A percentile compares a stretch with the other conserved stretches of the same genome.
phyloP scores from a whole-genome alignment of 2,888 invertebrate species.

The Parnassius apollo region DNA sequence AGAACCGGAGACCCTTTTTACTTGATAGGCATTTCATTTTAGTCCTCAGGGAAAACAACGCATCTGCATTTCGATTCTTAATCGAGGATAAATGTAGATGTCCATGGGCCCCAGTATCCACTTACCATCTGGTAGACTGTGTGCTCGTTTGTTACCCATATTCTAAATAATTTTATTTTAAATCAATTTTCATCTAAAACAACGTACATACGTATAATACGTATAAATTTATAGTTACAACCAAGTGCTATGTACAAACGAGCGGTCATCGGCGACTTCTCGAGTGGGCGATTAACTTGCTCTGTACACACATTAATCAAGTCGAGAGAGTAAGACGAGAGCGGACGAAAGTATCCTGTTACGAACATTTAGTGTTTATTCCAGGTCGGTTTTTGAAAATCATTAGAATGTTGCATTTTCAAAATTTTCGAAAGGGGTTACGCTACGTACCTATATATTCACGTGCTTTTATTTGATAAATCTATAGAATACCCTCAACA shows the following conservation, averaged over 20 bases:
- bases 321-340: conserved; percentile 74
- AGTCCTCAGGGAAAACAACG: too few species aligned
- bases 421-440: background rate
- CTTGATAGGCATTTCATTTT: too few species aligned
- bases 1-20: too few species aligned
- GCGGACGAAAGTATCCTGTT: conserved; percentile 61
- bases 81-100: too few species aligned
- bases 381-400: conserved; percentile 8
- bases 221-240: conserved; percentile 5
- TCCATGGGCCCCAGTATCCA: too few species aligned
- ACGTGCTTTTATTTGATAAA: too few species aligned
- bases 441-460: too few species aligned
- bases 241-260: conserved; percentile 29
- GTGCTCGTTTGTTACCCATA: too few species aligned
- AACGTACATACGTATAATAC: conserved; percentile 3
- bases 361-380: conserved; percentile 35
- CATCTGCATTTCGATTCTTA: too few species aligned
- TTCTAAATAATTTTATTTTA: too few species aligned
- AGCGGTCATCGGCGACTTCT: conserved; percentile 50
- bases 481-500: too few species aligned
- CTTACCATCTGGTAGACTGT: too few species aligned
- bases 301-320: conserved; percentile 74
- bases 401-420: conserved; percentile 5
- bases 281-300: conserved; percentile 70
- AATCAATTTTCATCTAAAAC: background rate